These are phyloP conservation scores for Iphiclides podalirius DNA, from an alignment of 2,888 invertebrate genomes.

Conservation along the genomic window DNA sequence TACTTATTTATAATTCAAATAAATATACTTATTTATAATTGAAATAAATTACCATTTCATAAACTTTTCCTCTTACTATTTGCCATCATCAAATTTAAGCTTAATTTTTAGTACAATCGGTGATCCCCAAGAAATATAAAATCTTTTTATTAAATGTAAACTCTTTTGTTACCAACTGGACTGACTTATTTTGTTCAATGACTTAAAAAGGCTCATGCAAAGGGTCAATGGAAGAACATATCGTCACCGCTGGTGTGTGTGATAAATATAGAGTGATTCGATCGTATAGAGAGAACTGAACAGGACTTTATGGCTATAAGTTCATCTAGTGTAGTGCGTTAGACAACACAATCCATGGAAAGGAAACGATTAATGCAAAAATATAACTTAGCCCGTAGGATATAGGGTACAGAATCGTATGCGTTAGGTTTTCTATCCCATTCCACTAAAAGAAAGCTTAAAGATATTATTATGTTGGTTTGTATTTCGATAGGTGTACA, in stretches of 20 bases:
- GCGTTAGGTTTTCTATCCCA: slow-evolving; percentile 11
- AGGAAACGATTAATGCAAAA: slow-evolving; percentile 50
- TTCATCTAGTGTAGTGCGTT: slow-evolving; percentile 21
- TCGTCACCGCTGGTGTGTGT: neutral
- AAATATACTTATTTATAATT: too few relatives aligned
- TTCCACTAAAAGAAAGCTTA: slow-evolving; percentile 23
- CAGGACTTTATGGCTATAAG: slow-evolving; percentile 1
- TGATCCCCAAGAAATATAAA: too few relatives aligned
- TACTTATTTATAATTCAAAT: too few relatives aligned
- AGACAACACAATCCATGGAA: slow-evolving; percentile 73
- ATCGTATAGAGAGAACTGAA: slow-evolving; percentile 4
- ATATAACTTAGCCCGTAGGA: slow-evolving; percentile 12
- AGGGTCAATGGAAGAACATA: neutral
- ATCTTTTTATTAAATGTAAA: too few relatives aligned
- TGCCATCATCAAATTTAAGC: too few relatives aligned
- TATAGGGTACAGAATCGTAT: slow-evolving; percentile 14
- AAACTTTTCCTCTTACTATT: too few relatives aligned
- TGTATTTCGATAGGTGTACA: too few relatives aligned
- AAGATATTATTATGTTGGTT: slow-evolving; percentile 3
- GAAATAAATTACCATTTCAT: too few relatives aligned
- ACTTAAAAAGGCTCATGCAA: slow-evolving; percentile 5
- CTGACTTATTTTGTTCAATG: too few relatives aligned
- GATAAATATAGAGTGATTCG: neutral
- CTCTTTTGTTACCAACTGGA: too few relatives aligned
- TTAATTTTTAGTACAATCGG: too few relatives aligned